Conservation (phyloP, 2,888 invertebrate species). For the Blastobasis lacticolella region DNA sequence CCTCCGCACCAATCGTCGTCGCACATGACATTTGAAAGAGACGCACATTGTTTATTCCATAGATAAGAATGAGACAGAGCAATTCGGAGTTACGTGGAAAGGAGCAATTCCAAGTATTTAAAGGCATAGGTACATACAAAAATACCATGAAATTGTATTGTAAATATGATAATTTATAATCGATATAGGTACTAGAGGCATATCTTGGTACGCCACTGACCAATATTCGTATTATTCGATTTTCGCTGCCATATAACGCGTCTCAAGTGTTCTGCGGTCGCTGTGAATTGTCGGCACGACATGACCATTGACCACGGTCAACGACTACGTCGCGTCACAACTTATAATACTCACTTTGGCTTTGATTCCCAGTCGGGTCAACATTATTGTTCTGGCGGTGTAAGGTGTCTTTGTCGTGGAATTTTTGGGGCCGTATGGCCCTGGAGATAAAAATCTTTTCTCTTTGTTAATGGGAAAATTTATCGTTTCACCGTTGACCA, state of each 20-base stretch:
- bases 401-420: background rate
- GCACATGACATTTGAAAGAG: constrained; percentile 54
- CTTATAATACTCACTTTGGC: background rate
- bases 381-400: background rate
- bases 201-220: too few species aligned
- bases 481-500: too few species aligned
- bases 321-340: too few species aligned
- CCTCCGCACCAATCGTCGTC: constrained; percentile 40
- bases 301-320: too few species aligned
- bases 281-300: too few species aligned
- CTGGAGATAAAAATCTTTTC: too few species aligned
- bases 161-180: background rate
- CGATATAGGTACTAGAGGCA: background rate
- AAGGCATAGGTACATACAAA: background rate
- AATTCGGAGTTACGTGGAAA: constrained; percentile 25
- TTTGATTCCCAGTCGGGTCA: background rate
- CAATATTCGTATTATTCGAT: too few species aligned
- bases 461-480: too few species aligned
- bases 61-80: constrained; percentile 24
- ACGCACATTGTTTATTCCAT: constrained; percentile 22
- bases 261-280: too few species aligned
- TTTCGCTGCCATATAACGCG: too few species aligned
- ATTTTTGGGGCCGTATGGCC: too few species aligned
- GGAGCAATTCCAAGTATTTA: background rate
- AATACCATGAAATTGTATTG: background rate